Evolutionary conservation across 2,113 vertebrate genomes (phyloP), one percentile per base, ranked within the genome.

Genomic region (Delphinus delphis): DNA sequence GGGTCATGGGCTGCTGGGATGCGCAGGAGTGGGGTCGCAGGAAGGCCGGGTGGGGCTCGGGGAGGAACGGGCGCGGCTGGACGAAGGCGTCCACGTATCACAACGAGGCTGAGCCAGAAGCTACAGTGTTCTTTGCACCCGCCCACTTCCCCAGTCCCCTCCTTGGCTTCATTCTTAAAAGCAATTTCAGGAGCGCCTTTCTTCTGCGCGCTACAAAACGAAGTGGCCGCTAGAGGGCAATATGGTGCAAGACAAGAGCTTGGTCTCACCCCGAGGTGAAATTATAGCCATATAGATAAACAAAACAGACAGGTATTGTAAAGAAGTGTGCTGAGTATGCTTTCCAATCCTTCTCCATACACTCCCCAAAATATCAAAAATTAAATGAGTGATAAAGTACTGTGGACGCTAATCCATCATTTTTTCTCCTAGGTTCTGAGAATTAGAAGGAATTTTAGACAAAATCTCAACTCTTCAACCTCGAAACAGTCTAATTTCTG

Each of bases 211-310:
- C 88, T 86, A 25, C 4, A 33, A 62, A 70, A 53, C 25, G 0
- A 17, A 20, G 3, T 73, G 44, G 25, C 96, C 95, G 11, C 84
- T 63, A 70, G 65, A 74, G 81, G 97, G 55, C 90, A 86, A 9
- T 55, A 18, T 36, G 47, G 62, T 82, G 79, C 88, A 80, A 77
- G 88, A 4, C n/a, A 82, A 62, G 80, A 88, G 47, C 18, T 14
- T 0, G 47, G 25, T 47, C 13, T 0, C 33, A 1, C 17, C 1
- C 8, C 1, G 62, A 8, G 18, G 12, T 1, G 20, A 41, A 33
- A 10, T 36, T 23, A 60, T 0, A 76, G 41, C 23, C 2, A 4
- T 3, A 2, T 1, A 26, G 70, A 20, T 8, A 13, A 7, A 14
- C 36, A 25, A 62, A 77, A 31, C 44, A 28, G 1, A 12, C 23